Base-by-base conservation (phyloP, 2,888 invertebrate genomes). In the Hipparchia sbordonii region DNA sequence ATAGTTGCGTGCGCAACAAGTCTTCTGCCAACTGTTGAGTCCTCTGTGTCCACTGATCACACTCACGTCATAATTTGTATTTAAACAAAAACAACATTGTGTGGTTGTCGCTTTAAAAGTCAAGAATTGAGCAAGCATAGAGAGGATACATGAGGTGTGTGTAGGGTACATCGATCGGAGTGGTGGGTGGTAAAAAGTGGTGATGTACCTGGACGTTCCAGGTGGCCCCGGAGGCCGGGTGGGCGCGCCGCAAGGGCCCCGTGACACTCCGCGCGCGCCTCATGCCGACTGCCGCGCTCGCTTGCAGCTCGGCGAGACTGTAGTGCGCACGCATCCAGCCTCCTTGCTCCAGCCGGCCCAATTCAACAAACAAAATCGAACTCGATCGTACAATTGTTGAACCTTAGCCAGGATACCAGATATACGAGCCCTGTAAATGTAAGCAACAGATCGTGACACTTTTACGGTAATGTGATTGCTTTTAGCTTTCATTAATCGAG, bases 141-240 rank as follows among this genome's bases (percentile, higher is more conserved):
- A 60, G 57, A 7, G 45, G 33, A 61, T 52, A 52, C 51, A 54
- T 12, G 33, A 54, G 62, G 46, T 13, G 59, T 48, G 52, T 39
- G 69, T n/a, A 13, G 57, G 45, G 23, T 9, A 23, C 45, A 46
- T 52, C 46, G 9, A 65, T 54, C 59, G 33, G 46, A 3, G 12
- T 70, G 23, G 61, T 67, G 12, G 39, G 9, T 10, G 13, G 48
- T 39, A 13, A 57, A 23, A 67, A 51, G 48, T 70, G 6, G 48
- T 67, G 45, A 23, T 75, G 81, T 94, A 95, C 95, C 95, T 96
- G 96, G 80, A 97, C 97, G 86, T 97, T 97, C 97, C 97, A 97
- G 89, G 97, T 96, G 82, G 97, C 97, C 77, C 97, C 97, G 77
- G 97, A 96, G 79, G 96, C 96, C 77, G 96, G 96, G 93, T 96